These are phyloP conservation scores for Lithobates sylvaticus DNA, from an alignment of 2,797 vertebrate genomes.

Conservation along the genomic window DNA sequence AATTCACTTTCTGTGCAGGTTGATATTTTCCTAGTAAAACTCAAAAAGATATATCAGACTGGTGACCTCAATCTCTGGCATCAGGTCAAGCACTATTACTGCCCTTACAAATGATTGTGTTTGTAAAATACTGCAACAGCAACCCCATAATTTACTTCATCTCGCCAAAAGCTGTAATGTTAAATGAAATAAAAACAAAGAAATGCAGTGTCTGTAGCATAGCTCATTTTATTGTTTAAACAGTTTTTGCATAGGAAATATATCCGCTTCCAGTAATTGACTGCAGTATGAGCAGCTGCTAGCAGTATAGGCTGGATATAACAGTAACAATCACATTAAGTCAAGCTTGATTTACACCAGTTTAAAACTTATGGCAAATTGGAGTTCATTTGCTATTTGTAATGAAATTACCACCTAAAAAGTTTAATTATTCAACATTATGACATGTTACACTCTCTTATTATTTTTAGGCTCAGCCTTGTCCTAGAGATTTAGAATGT, in stretches of 20 bases:
- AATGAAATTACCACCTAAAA: constrained; percentile 87
- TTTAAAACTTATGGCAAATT: constrained; percentile 99
- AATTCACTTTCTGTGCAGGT: not conserved
- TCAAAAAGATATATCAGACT: not conserved
- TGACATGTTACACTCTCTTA: constrained; percentile 78
- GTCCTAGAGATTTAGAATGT: constrained; percentile 83
- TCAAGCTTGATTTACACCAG: constrained; percentile 99
- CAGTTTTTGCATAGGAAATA: constrained; percentile 99
- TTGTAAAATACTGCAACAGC: not conserved
- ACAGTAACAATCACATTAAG: constrained; percentile 99
- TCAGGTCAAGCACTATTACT: not conserved
- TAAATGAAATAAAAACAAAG: constrained; percentile 71
- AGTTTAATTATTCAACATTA: constrained; percentile 78
- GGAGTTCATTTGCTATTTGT: constrained; percentile 92
- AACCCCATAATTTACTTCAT: constrained; percentile 32
- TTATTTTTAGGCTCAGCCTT: constrained; percentile 70
- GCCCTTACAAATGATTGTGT: not conserved
- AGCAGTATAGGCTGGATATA: constrained; percentile 99
- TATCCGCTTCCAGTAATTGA: constrained; percentile 99
- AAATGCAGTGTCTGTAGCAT: constrained; percentile 89
- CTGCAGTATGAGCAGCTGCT: constrained; percentile 99
- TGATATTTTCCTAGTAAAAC: not conserved
- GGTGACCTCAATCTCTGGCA: not conserved
- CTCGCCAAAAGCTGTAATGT: constrained; percentile 28
- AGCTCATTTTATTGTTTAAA: constrained; percentile 99